phyloP scores from a whole-genome alignment of 2,797 vertebrate species.

The Ctenochaetus hawaiiensis region DNA sequence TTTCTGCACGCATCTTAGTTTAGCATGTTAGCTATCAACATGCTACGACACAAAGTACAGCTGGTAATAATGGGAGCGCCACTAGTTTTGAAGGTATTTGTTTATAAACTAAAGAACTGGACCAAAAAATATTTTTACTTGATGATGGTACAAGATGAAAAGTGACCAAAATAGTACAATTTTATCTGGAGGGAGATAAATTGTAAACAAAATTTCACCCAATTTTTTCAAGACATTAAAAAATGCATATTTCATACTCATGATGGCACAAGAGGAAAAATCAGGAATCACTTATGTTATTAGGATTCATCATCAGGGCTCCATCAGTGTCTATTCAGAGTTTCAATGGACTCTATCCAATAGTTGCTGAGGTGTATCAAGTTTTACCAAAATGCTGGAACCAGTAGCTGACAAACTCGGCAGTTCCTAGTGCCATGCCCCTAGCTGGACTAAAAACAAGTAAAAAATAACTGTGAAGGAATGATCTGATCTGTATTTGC shows the following conservation, averaged over 20 bases:
- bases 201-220: neutral
- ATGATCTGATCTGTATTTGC: no score
- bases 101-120: neutral
- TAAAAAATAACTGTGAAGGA: neutral
- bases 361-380: neutral
- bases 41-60: neutral
- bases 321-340: neutral
- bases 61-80: neutral
- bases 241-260: neutral
- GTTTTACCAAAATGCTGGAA: neutral
- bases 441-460: neutral
- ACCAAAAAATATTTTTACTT: neutral
- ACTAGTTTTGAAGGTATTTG: neutral
- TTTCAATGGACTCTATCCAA: neutral
- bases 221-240: neutral
- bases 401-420: neutral
- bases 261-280: neutral
- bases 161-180: neutral
- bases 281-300: neutral
- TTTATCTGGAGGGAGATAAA: neutral
- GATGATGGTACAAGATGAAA: neutral
- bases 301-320: neutral
- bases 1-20: neutral
- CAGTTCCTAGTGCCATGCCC: neutral
- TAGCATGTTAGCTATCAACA: no score